Evolutionary conservation across 1,140 invertebrate species (phyloP).

Genomic region (Melanaphis sacchari): DNA sequence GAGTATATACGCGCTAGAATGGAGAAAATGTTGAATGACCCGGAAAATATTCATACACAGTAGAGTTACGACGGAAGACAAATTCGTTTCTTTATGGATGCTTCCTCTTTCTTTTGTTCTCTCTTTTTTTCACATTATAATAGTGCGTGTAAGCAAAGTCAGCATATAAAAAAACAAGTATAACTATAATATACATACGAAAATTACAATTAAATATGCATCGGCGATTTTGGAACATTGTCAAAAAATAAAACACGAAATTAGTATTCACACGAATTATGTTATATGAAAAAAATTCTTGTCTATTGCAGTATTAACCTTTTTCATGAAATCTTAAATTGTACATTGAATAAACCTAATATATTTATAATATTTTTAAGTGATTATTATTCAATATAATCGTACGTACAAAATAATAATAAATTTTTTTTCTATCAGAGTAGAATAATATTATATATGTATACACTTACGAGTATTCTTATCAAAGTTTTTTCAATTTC

Average conservation of each 20-base stretch:
- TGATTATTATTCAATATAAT: not conserved
- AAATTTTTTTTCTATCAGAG: not conserved
- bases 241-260: constrained; percentile 33
- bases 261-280: not conserved
- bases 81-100: constrained; percentile 46
- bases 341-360: not conserved
- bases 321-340: not conserved
- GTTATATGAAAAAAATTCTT: not conserved
- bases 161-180: constrained; percentile 2
- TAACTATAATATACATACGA: not conserved
- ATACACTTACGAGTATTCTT: not conserved
- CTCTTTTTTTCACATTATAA: not conserved
- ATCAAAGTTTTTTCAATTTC: constrained; percentile 21
- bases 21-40: constrained; percentile 54
- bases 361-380: not conserved
- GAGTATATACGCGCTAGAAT: constrained; percentile 8
- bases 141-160: not conserved
- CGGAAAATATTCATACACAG: constrained; percentile 49
- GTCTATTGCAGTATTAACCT: not conserved
- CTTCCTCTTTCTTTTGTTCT: constrained; percentile 42
- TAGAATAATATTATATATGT: not conserved
- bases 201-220: constrained; percentile 36
- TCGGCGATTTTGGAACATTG: constrained; percentile 43
- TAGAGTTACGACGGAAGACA: constrained; percentile 36
- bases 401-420: not conserved